Conservation (phyloP, 2,888 invertebrate genomes). For the Lepidocyrtinus sp. region DNA sequence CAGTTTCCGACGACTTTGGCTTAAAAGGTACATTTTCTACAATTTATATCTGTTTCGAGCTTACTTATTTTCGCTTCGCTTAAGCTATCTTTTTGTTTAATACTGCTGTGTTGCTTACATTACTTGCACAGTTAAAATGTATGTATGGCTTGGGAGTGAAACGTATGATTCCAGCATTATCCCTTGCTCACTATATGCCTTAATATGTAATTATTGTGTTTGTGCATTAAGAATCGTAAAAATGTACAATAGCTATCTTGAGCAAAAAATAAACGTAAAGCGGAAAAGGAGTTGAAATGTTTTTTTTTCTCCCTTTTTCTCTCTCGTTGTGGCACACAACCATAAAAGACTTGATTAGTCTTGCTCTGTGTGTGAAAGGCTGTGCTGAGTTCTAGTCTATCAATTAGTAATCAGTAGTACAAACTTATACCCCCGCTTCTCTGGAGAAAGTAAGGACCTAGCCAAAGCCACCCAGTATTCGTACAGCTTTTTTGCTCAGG, state of each 20-base stretch:
- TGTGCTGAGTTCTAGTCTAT: conserved; percentile 52
- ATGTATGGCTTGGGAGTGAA: neutral
- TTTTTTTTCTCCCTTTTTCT: conserved; percentile 19
- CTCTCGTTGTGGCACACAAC: conserved; percentile 17
- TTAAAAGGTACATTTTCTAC: conserved; percentile 67
- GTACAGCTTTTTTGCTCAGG: neutral
- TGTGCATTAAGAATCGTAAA: neutral
- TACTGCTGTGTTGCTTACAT: neutral
- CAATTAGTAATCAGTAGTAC: conserved; percentile 55
- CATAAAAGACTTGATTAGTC: conserved; percentile 51
- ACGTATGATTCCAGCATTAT: neutral
- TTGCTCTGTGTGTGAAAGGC: conserved; percentile 43
- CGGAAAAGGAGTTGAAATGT: conserved; percentile 25
- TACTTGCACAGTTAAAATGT: neutral
- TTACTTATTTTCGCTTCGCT: neutral
- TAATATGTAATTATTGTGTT: neutral
- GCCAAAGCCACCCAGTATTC: conserved; percentile 6
- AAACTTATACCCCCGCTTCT: conserved; percentile 26
- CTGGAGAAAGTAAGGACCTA: neutral
- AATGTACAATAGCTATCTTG: neutral
- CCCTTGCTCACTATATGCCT: neutral
- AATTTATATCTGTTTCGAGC: no score
- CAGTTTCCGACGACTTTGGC: conserved; percentile 69
- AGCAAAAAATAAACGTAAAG: neutral
- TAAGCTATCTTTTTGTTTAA: neutral